A percentile compares a stretch with the other conserved stretches of the same genome.
These are phyloP conservation scores for Sinohyriopsis cumingii DNA, from an alignment of 2,888 invertebrate species.

Conservation along the genomic window DNA sequence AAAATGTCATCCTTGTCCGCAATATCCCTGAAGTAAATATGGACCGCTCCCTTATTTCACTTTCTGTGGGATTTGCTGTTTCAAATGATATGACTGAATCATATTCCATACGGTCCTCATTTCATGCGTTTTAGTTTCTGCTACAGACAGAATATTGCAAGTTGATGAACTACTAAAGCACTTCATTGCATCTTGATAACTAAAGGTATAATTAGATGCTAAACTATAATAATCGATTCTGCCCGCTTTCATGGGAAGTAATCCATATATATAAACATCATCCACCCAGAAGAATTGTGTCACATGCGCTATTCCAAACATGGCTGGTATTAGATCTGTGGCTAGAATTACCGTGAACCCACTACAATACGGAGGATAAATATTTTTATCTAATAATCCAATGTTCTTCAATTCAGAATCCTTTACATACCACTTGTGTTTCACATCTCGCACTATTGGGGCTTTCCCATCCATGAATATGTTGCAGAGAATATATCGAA, in stretches of 20 bases:
- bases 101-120: no score
- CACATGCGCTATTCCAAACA: conserved; percentile 37
- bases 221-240: not conserved
- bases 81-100: no score
- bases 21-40: no score
- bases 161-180: not conserved
- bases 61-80: no score
- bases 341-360: conserved; percentile 48
- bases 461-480: conserved; percentile 18
- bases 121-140: no score
- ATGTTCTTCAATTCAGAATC: conserved; percentile 18
- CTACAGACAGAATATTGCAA: no score
- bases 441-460: conserved; percentile 22
- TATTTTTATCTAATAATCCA: not conserved
- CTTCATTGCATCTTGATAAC: not conserved
- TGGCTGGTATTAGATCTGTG: conserved; percentile 32
- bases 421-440: conserved; percentile 31
- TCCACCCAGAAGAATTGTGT: conserved; percentile 59
- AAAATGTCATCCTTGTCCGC: no score
- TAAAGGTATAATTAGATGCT: not conserved
- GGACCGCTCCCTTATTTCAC: no score
- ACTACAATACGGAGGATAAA: conserved; percentile 55
- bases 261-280: conserved; percentile 54
- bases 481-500: conserved; percentile 26
- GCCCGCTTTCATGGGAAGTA: conserved; percentile 27